Percentiles rank a stretch among this genome's conserved stretches.
phyloP scores from a whole-genome alignment of 1,140 invertebrate species.

The Dryas iulia region DNA sequence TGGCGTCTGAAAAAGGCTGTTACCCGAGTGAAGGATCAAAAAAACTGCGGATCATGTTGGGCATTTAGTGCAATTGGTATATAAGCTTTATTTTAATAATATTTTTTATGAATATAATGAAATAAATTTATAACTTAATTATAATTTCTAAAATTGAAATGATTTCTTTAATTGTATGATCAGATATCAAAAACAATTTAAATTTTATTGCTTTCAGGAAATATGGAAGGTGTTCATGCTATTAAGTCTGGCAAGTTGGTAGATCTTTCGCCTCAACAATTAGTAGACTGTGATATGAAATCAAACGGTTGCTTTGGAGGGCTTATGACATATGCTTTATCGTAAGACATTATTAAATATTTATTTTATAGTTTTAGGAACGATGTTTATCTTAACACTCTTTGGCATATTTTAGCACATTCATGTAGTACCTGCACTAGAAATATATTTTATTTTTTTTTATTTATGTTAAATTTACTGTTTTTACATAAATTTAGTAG shows the following conservation, averaged over 20 bases:
- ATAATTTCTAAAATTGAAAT: too few species aligned
- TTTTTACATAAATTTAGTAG: too few species aligned
- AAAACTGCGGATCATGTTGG: neutral
- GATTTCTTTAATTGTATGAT: too few species aligned
- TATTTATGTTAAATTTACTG: too few species aligned
- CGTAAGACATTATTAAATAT: slow-evolving; percentile 14
- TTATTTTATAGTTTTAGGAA: too few species aligned
- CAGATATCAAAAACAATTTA: neutral
- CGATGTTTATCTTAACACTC: too few species aligned
- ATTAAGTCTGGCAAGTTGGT: slow-evolving; percentile 22
- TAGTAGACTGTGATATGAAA: slow-evolving; percentile 16
- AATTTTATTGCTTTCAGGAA: slow-evolving; percentile 8
- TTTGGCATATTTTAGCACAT: too few species aligned
- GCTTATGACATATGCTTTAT: neutral
- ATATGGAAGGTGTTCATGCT: slow-evolving; percentile 24
- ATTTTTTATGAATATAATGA: too few species aligned
- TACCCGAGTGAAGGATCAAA: neutral
- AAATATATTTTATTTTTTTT: too few species aligned
- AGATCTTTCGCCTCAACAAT: slow-evolving; percentile 22
- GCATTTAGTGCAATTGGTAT: slow-evolving; percentile 8
- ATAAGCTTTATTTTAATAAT: too few species aligned
- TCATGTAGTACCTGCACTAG: too few species aligned
- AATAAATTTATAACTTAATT: too few species aligned
- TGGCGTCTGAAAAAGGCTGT: slow-evolving; percentile 12
- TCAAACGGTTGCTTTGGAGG: neutral